phyloP scores from a whole-genome alignment of 1,140 invertebrate species.

The Drosophila nigrodunni region DNA sequence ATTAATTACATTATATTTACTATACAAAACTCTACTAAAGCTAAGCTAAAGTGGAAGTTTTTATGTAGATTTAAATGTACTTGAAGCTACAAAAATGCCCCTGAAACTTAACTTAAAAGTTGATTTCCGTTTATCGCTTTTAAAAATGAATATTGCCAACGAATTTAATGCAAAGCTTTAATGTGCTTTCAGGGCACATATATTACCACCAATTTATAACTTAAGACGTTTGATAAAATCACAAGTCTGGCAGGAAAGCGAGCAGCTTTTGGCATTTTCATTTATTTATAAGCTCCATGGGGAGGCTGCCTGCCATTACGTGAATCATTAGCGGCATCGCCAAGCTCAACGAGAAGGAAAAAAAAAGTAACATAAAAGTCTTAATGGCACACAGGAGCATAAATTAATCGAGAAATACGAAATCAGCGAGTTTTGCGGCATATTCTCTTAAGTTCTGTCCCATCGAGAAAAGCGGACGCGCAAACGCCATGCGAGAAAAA shows the following conservation, averaged over 20 bases:
- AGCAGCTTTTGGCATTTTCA: not conserved
- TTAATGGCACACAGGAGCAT: slow-evolving; percentile 28
- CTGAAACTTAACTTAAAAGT: too few species aligned
- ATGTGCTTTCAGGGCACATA: not conserved
- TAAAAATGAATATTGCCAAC: too few species aligned
- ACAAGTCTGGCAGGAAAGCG: not conserved
- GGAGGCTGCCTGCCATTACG: not conserved
- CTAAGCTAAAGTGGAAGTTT: too few species aligned
- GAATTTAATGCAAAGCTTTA: not conserved
- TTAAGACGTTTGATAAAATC: not conserved
- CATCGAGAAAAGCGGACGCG: not conserved
- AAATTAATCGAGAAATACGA: slow-evolving; percentile 20
- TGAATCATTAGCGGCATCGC: slow-evolving; percentile 11
- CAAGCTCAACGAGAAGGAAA: not conserved
- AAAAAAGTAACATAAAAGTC: slow-evolving; percentile 16
- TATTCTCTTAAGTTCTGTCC: not conserved
- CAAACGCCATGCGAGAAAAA: slow-evolving; percentile 4
- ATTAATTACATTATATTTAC: too few species aligned
- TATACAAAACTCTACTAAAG: too few species aligned
- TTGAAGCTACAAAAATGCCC: too few species aligned
- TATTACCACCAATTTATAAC: not conserved
- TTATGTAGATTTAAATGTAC: too few species aligned
- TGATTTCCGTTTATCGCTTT: too few species aligned
- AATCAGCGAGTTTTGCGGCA: not conserved
- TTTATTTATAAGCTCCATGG: slow-evolving; percentile 14